Percentiles rank a stretch among this genome's conserved stretches.
Evolutionary conservation across 2,797 vertebrate species (phyloP).

Genomic region (Xenops minutus): DNA sequence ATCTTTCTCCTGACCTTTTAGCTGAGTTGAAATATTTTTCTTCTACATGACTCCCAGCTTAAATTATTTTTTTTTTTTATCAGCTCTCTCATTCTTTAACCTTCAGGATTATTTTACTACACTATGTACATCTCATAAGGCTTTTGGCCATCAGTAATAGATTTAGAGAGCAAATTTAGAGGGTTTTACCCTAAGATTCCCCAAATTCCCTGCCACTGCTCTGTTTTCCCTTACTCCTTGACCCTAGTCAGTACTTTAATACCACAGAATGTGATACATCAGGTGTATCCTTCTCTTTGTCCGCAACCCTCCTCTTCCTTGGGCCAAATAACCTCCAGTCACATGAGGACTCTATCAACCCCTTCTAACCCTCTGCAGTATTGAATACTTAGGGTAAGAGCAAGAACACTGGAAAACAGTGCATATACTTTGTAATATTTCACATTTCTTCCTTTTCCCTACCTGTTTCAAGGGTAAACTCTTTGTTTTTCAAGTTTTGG

Average conservation of each 20-base stretch:
- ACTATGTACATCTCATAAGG: background rate
- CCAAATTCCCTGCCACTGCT: background rate
- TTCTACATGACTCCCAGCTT: background rate
- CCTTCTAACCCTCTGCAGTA: background rate
- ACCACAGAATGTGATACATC: background rate
- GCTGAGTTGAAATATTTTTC: background rate
- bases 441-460: background rate
- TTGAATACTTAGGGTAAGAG: background rate
- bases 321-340: background rate
- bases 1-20: slow-evolving; percentile 5
- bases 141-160: background rate
- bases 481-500: background rate
- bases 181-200: background rate
- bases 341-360: background rate
- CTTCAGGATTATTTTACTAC: background rate
- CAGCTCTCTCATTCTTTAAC: background rate
- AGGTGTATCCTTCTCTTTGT: background rate
- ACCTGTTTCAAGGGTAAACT: background rate
- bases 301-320: background rate
- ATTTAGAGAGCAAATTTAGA: background rate
- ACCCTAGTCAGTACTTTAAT: background rate
- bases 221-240: background rate
- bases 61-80: background rate
- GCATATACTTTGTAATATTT: background rate
- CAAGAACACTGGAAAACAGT: background rate